Base-by-base conservation (phyloP, 2,888 invertebrate species). In the Hyalella azteca region DNA sequence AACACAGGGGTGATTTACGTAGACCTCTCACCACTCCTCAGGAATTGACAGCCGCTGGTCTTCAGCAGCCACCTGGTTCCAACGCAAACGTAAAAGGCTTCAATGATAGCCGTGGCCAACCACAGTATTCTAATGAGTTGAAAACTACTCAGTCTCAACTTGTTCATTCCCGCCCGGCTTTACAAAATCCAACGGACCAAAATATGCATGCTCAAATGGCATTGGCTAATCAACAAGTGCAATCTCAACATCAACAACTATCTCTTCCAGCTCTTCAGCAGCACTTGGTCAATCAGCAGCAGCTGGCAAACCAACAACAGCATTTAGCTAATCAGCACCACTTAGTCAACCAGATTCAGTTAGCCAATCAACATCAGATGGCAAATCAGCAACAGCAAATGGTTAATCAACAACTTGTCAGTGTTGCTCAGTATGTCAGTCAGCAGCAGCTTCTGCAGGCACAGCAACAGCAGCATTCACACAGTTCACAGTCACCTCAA, bases 401-500 rank as follows among this genome's bases (percentile, higher is more conserved):
- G 45, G 45, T 45, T 11, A 45, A 45, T 45, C 54, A 54, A n/a
- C n/a, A n/a, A 26, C 26, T 54, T 26, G 54, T 29, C 4, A 54
- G 26, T 19, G 22, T 54, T 26, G 54, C 26, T 54, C 13, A 22
- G 29, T 54, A 26, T 54, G 54, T 11, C 29, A 54, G 29, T 54
- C 49, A n/a, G n/a, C 49, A 22, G 13, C 54, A n/a, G 29, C 54
- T 54, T 26, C 7, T 54, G 9, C 54, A 54, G 54, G n/a, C n/a
- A n/a, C n/a, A n/a, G n/a, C n/a, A n/a, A n/a, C 54, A 54, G 54
- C 54, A 54, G 54, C 26, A 29, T 54, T 54, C 54, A 5, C 54
- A 54, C 9, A 29, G 54, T 3, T 22, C 26, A 4, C 54, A 54
- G 22, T 54, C 54, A 29, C 54, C 22, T 54, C 54, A 54, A 54